Evolutionary conservation across 1,140 invertebrate species (phyloP).

Genomic region (Pogonus chalceus): DNA sequence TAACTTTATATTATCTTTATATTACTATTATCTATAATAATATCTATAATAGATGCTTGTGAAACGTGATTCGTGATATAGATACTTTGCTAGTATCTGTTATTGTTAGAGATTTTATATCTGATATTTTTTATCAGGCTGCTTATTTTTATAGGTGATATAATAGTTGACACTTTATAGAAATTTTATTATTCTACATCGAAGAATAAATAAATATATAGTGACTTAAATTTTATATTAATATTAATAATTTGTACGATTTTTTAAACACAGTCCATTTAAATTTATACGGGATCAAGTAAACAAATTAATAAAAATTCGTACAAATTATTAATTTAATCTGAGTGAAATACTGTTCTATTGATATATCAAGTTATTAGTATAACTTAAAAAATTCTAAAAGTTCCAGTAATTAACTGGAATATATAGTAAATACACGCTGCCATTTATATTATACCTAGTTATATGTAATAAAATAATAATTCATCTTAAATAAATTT

Average conservation of each 20-base stretch:
- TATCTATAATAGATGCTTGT: background rate
- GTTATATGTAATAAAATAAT: too few relatives aligned
- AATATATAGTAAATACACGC: too few relatives aligned
- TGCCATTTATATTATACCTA: too few relatives aligned
- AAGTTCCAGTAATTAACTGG: too few relatives aligned
- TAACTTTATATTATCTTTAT: background rate
- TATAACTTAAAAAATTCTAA: too few relatives aligned
- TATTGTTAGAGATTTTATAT: background rate
- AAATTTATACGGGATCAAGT: too few relatives aligned
- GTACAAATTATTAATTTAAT: too few relatives aligned
- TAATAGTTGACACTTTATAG: background rate
- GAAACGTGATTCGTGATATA: constrained; percentile 1
- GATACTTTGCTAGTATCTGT: background rate
- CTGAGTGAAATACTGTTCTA: too few relatives aligned
- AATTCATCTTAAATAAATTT: too few relatives aligned
- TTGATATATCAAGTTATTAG: too few relatives aligned
- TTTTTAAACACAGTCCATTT: too few relatives aligned
- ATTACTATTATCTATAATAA: background rate
- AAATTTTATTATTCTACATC: background rate
- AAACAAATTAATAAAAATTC: too few relatives aligned
- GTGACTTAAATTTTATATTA: background rate
- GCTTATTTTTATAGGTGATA: background rate
- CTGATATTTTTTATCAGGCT: background rate
- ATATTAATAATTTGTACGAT: background rate
- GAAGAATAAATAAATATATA: background rate